Evolutionary conservation across 1,140 invertebrate genomes (phyloP).

Genomic region (Pygmarrhopalites habei): DNA sequence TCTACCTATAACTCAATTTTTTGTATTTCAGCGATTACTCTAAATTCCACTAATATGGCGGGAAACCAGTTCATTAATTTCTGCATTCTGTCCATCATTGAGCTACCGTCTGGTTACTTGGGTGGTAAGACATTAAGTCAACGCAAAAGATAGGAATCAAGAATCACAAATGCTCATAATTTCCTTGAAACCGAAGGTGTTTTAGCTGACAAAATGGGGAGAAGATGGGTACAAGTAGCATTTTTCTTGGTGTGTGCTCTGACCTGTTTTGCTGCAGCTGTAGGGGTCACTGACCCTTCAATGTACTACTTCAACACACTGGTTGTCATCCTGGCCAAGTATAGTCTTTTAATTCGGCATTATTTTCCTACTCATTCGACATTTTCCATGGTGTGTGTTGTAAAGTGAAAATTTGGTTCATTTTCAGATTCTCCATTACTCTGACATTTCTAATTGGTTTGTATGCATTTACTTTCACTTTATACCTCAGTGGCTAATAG

Average conservation of each 20-base stretch:
- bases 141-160: too few species aligned
- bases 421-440: constrained; percentile 44
- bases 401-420: too few species aligned
- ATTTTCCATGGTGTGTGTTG: constrained; percentile 2
- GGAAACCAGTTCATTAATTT: constrained; percentile 64
- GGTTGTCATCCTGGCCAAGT: constrained; percentile 17
- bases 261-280: constrained; percentile 15
- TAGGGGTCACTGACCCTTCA: constrained; percentile 10
- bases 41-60: constrained; percentile 55
- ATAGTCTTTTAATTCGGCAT: too few species aligned
- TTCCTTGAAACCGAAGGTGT: constrained; percentile 15
- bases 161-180: too few species aligned
- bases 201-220: constrained; percentile 28
- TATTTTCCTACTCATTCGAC: too few species aligned
- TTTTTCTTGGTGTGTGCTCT: constrained; percentile 24
- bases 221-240: constrained; percentile 32
- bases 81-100: constrained; percentile 54
- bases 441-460: constrained; percentile 45
- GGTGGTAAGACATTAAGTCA: too few species aligned
- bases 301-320: background rate
- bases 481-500: too few species aligned
- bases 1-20: too few species aligned
- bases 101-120: constrained; percentile 47
- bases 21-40: constrained; percentile 45
- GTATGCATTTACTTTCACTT: too few species aligned